phyloP scores from a whole-genome alignment of 2,888 invertebrate genomes.

The Sisyra nigra region DNA sequence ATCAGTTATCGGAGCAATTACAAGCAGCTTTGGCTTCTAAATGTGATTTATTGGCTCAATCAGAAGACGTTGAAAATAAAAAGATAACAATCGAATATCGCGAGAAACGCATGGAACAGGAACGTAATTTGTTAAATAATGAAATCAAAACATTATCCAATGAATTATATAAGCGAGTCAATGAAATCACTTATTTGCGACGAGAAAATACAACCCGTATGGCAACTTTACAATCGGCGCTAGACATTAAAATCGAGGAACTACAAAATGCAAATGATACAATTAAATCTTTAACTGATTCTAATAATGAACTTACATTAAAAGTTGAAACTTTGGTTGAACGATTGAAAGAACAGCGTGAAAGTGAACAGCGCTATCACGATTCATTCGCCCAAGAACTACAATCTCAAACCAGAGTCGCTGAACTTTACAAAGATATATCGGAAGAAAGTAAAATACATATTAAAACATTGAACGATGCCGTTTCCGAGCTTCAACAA shows the following conservation, averaged over 20 bases:
- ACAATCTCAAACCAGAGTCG: conserved; percentile 68
- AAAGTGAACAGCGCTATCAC: conserved; percentile 44
- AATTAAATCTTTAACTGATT: conserved; percentile 48
- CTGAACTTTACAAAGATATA: conserved; percentile 68
- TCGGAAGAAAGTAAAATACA: conserved; percentile 63
- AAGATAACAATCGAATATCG: conserved; percentile 64
- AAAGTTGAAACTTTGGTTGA: conserved; percentile 53
- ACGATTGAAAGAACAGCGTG: conserved; percentile 56
- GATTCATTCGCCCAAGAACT: conserved; percentile 70
- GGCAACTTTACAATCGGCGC: conserved; percentile 54
- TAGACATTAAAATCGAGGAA: conserved; percentile 68
- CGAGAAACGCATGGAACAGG: conserved; percentile 73
- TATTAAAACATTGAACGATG: conserved; percentile 58
- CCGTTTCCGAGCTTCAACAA: conserved; percentile 58
- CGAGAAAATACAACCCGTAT: conserved; percentile 51
- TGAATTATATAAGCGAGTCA: conserved; percentile 61
- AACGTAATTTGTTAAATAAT: conserved; percentile 54
- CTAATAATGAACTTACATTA: conserved; percentile 46
- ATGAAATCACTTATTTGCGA: conserved; percentile 59
- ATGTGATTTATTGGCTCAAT: conserved; percentile 64
- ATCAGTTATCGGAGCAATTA: conserved; percentile 52
- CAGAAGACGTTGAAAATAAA: conserved; percentile 67
- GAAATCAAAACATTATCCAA: conserved; percentile 64
- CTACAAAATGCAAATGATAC: conserved; percentile 53
- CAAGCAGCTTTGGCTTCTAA: conserved; percentile 61